Evolutionary conservation across 2,113 vertebrate species (phyloP).

Genomic region (Naja naja): DNA sequence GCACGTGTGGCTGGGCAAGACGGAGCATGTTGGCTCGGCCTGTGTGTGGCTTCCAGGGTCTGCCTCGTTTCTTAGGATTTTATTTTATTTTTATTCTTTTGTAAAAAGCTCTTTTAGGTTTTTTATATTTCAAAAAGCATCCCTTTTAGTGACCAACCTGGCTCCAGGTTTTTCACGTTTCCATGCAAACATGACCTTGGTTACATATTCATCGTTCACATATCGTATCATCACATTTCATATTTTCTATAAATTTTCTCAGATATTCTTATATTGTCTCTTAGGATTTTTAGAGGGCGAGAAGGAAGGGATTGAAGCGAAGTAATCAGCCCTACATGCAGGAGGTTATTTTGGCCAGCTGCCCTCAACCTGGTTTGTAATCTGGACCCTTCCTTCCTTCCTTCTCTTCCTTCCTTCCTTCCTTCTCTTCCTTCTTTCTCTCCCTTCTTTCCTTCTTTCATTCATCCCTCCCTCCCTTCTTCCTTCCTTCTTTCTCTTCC

Average conservation of each 20-base stretch:
- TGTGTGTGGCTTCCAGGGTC: not conserved
- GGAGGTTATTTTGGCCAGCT: not conserved
- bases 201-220: too few relatives aligned
- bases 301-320: not conserved
- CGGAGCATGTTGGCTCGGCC: not conserved
- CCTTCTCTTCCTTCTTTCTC: fast-evolving
- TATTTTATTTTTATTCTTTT: too few relatives aligned
- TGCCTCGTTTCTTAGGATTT: too few relatives aligned
- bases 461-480: too few relatives aligned
- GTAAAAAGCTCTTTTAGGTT: too few relatives aligned
- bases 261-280: not conserved
- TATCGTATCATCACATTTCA: too few relatives aligned
- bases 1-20: not conserved
- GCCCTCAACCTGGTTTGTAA: not conserved
- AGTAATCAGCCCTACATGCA: not conserved
- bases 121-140: too few relatives aligned
- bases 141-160: too few relatives aligned
- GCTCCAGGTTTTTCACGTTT: too few relatives aligned
- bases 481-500: fast-evolving
- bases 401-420: too few relatives aligned
- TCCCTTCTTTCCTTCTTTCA: fast-evolving
- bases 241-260: too few relatives aligned
- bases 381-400: not conserved
- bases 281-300: not conserved
- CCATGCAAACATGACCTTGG: too few relatives aligned